Conservation (phyloP, 2,888 invertebrate genomes). For the Drosophila picticornis region DNA sequence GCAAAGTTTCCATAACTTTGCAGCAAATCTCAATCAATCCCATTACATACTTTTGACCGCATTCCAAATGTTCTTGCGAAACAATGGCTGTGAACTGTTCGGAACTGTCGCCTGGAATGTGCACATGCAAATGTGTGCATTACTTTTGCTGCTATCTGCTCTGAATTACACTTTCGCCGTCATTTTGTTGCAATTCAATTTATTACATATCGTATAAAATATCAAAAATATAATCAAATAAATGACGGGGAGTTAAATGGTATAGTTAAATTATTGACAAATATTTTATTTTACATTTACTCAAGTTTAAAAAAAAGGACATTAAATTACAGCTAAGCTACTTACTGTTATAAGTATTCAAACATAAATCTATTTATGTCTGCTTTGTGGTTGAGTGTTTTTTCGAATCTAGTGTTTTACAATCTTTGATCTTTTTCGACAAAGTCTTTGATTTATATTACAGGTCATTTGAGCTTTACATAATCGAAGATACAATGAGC, state of each 20-base stretch:
- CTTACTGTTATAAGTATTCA: neutral
- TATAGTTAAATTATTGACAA: neutral
- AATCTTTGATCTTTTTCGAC: neutral
- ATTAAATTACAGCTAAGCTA: neutral
- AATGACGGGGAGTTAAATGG: neutral
- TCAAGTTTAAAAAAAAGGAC: neutral
- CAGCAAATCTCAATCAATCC: slow-evolving; percentile 18
- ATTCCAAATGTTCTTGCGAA: slow-evolving; percentile 14
- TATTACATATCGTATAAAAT: neutral
- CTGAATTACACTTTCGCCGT: neutral
- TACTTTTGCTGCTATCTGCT: neutral
- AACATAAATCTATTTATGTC: neutral
- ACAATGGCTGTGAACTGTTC: slow-evolving; percentile 1
- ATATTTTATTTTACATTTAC: neutral
- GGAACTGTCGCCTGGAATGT: neutral
- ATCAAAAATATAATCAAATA: neutral
- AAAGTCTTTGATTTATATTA: neutral
- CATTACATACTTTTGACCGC: slow-evolving; percentile 11
- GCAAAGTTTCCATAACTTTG: slow-evolving; percentile 23
- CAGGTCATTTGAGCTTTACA: neutral
- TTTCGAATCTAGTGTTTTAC: neutral
- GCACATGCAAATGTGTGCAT: neutral
- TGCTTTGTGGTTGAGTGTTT: neutral
- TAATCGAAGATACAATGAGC: neutral
- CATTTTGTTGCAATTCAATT: neutral